phyloP scores from a whole-genome alignment of 2,888 invertebrate genomes.

The Lissonota sp. region DNA sequence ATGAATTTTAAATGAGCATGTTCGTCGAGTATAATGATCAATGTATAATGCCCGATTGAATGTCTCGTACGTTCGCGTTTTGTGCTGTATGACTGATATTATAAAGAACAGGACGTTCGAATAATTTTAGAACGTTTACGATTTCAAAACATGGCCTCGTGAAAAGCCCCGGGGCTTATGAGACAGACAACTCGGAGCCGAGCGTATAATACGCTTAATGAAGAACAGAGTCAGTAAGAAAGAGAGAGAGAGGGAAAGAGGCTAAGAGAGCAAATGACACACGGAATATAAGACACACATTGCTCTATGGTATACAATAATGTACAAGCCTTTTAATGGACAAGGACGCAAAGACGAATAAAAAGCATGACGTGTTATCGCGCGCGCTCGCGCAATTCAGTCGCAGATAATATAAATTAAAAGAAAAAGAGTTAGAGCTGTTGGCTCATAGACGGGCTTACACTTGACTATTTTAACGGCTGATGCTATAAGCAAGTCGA shows the following conservation, averaged over 20 bases:
- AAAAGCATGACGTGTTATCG: conserved; percentile 68
- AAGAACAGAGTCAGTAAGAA: not conserved
- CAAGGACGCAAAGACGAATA: conserved; percentile 71
- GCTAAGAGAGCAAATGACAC: not conserved
- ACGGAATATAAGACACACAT: conserved; percentile 19
- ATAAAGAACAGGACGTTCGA: conserved; percentile 62
- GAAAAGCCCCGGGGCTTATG: conserved; percentile 61
- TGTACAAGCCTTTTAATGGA: conserved; percentile 55
- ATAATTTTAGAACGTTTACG: conserved; percentile 62
- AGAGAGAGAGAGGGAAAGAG: not conserved
- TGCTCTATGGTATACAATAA: conserved; percentile 21
- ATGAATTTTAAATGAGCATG: no score
- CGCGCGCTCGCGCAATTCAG: conserved; percentile 67
- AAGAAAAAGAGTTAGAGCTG: conserved; percentile 10
- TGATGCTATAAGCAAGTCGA: conserved; percentile 66
- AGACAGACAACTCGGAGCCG: conserved; percentile 49
- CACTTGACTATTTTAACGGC: conserved; percentile 42
- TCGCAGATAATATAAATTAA: conserved; percentile 69
- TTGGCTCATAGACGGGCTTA: conserved; percentile 27
- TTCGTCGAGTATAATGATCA: no score
- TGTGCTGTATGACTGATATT: conserved; percentile 32
- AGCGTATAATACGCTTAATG: conserved; percentile 11
- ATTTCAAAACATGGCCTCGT: conserved; percentile 63
- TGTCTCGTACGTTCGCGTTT: not conserved
- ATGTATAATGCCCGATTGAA: no score